Conservation (phyloP, 2,113 vertebrate species). For the Osmerus eperlanus region DNA sequence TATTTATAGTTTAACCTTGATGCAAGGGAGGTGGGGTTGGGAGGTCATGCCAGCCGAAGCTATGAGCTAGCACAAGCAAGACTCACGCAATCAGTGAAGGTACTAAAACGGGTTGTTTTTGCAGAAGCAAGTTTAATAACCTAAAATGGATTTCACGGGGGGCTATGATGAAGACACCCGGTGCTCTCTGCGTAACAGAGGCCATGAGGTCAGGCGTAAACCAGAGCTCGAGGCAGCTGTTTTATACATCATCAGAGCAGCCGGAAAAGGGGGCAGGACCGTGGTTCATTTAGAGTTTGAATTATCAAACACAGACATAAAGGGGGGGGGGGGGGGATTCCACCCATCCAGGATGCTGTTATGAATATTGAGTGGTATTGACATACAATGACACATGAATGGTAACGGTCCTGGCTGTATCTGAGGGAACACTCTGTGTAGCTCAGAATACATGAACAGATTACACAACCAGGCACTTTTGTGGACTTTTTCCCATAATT, state of each 20-base stretch:
- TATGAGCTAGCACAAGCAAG: conserved; percentile 17
- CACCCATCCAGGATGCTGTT: conserved; percentile 2
- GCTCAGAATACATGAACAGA: background rate
- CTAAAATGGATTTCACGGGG: conserved; percentile 19
- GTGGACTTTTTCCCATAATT: too few relatives aligned
- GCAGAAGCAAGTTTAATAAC: conserved; percentile 43
- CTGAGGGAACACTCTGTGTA: background rate
- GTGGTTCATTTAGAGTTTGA: background rate
- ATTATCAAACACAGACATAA: background rate
- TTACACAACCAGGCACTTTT: too few relatives aligned
- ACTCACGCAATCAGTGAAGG: conserved; percentile 44
- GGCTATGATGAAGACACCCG: conserved; percentile 33
- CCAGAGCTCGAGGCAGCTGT: conserved; percentile 4
- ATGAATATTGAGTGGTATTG: conserved; percentile 5
- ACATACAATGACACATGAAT: conserved; percentile 6
- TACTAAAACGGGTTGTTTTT: conserved; percentile 33
- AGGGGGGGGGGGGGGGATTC: background rate
- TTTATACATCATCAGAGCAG: conserved; percentile 36
- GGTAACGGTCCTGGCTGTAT: background rate
- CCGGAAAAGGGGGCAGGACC: background rate
- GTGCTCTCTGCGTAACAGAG: conserved; percentile 15
- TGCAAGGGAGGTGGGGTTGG: conserved; percentile 15
- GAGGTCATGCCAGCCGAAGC: conserved; percentile 5
- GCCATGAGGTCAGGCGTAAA: conserved; percentile 22
- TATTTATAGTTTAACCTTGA: conserved; percentile 38